Evolutionary conservation across 37 sponge, comb jelly and placozoan species (phyloP).

Genomic region (Geodia barretti): DNA sequence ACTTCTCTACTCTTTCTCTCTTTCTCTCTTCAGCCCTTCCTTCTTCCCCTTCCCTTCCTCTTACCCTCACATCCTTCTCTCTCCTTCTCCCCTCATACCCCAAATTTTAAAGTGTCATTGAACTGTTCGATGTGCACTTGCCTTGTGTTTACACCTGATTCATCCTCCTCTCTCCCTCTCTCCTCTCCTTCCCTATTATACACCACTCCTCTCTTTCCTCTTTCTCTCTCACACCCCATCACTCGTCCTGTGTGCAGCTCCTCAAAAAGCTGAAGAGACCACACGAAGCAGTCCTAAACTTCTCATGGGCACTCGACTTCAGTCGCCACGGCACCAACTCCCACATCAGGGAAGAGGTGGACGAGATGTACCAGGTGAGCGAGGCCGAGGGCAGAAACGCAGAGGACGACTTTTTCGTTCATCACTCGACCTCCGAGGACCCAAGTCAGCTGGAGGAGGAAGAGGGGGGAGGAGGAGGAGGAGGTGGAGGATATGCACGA

Average conservation of each 20-base stretch:
- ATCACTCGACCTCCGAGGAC: not conserved
- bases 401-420: not conserved
- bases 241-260: constrained; percentile 16
- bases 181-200: too few species aligned
- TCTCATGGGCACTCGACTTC: constrained; percentile 82
- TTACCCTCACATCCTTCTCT: too few species aligned
- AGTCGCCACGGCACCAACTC: constrained; percentile 19
- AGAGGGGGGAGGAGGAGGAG: constrained; percentile 7
- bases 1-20: too few species aligned
- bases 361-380: constrained; percentile 25
- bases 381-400: not conserved
- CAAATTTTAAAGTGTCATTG: too few species aligned
- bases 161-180: constrained; percentile 1
- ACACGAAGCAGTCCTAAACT: constrained; percentile 79
- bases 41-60: too few species aligned
- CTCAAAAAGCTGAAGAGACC: constrained; percentile 54
- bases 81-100: too few species aligned
- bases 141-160: too few species aligned
- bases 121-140: too few species aligned
- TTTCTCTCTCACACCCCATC: too few species aligned
- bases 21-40: too few species aligned
- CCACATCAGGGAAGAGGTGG: constrained; percentile 35
- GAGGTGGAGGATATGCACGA: too few species aligned
- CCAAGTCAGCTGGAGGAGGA: not conserved
- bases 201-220: too few species aligned